These are phyloP conservation scores for Macrobrachium nipponense DNA, from an alignment of 1,140 invertebrate species.

Conservation along the genomic window DNA sequence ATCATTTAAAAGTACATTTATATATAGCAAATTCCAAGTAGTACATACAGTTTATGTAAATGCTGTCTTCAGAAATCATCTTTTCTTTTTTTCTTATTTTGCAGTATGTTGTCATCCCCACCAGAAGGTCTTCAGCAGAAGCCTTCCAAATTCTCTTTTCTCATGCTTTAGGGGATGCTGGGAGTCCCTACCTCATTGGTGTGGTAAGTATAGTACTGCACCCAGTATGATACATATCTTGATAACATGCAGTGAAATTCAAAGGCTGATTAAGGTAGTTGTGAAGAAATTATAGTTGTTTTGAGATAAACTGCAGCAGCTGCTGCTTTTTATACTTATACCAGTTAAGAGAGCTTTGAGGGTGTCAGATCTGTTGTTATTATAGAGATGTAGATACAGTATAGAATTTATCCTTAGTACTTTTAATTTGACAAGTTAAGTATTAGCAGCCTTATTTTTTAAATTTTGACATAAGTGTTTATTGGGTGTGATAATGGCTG, in stretches of 20 bases:
- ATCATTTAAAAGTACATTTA: no score
- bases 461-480: background rate
- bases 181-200: slow-evolving; percentile 92
- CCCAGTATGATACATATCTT: no score
- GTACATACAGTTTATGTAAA: background rate
- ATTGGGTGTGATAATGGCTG: background rate
- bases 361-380: no score
- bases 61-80: background rate
- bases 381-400: no score
- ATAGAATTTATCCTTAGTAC: no score
- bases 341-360: no score
- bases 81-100: slow-evolving; percentile 13
- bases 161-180: slow-evolving; percentile 92
- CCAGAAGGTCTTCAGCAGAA: slow-evolving; percentile 90
- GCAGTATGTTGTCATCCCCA: slow-evolving; percentile 80
- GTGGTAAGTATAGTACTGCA: slow-evolving; percentile 74
- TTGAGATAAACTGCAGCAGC: no score
- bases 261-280: background rate
- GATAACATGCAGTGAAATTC: no score
- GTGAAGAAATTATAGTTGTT: background rate
- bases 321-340: no score
- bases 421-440: no score
- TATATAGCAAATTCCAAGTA: no score
- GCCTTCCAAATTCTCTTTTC: slow-evolving; percentile 95
- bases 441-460: background rate